phyloP scores from a whole-genome alignment of 1,140 invertebrate genomes.

The Proctacanthus coquilletti region DNA sequence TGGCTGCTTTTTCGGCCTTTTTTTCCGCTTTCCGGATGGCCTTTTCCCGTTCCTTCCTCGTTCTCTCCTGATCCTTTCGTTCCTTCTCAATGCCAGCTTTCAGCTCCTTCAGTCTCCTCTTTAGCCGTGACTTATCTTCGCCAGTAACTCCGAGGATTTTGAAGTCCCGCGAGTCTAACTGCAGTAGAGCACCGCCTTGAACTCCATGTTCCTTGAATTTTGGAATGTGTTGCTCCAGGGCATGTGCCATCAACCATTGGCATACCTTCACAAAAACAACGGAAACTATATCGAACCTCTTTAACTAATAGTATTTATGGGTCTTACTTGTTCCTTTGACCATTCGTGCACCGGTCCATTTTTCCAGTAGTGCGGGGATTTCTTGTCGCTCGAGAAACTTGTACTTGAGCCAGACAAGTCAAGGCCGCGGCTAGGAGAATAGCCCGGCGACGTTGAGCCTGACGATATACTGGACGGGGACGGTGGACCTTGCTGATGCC shows the following conservation, averaged over 20 bases:
- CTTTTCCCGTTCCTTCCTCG: slow-evolving; percentile 61
- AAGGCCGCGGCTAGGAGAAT: slow-evolving; percentile 30
- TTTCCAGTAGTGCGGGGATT: slow-evolving; percentile 45
- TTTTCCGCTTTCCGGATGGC: slow-evolving; percentile 66
- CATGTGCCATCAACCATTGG: slow-evolving; percentile 70
- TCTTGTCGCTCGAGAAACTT: slow-evolving; percentile 27
- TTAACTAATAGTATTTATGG: slow-evolving; percentile 1
- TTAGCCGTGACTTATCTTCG: slow-evolving; percentile 68
- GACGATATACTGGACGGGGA: slow-evolving; percentile 49
- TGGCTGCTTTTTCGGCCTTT: slow-evolving; percentile 52
- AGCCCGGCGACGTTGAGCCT: slow-evolving; percentile 35
- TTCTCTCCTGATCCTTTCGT: slow-evolving; percentile 51
- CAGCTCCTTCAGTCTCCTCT: slow-evolving; percentile 79
- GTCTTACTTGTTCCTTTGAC: slow-evolving; percentile 67
- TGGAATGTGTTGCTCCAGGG: slow-evolving; percentile 67
- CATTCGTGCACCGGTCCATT: slow-evolving; percentile 60
- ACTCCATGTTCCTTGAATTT: slow-evolving; percentile 73
- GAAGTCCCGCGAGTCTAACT: slow-evolving; percentile 72
- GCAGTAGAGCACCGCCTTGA: slow-evolving; percentile 62
- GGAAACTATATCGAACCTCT: background rate
- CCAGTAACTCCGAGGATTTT: slow-evolving; percentile 67
- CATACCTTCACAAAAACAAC: slow-evolving; percentile 44
- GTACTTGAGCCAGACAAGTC: slow-evolving; percentile 39
- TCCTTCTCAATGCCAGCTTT: slow-evolving; percentile 65
- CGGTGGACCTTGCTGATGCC: slow-evolving; percentile 32